Conservation (phyloP, 2,888 invertebrate species). For the Aphodius sticticus region DNA sequence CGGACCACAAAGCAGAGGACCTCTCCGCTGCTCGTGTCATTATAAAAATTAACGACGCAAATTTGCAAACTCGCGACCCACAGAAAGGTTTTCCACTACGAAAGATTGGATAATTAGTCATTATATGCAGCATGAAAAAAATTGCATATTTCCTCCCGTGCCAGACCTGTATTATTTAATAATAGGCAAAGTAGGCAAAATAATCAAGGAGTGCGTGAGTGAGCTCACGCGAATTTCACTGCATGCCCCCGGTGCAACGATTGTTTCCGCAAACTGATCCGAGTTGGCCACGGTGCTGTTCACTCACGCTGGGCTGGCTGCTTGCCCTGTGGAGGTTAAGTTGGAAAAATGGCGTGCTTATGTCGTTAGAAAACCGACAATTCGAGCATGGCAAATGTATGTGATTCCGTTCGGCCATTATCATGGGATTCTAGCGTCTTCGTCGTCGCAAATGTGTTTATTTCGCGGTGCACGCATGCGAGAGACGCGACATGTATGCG, state of each 20-base stretch:
- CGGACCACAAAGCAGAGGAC: background rate
- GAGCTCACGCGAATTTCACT: conserved; percentile 23
- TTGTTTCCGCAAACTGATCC: conserved; percentile 16
- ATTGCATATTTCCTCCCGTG: conserved; percentile 51
- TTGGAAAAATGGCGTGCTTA: conserved; percentile 38
- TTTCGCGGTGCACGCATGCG: background rate
- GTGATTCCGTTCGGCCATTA: conserved; percentile 35
- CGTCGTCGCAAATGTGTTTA: background rate
- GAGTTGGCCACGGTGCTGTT: background rate
- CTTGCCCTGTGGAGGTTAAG: conserved; percentile 10
- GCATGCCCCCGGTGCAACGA: background rate
- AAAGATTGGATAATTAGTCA: conserved; percentile 36
- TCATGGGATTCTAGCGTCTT: background rate
- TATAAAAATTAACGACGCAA: conserved; percentile 43
- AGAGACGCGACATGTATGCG: background rate
- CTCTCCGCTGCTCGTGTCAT: conserved; percentile 31
- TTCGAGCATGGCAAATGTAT: conserved; percentile 46
- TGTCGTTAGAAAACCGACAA: conserved; percentile 47
- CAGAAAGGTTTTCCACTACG: conserved; percentile 34
- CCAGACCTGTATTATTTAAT: conserved; percentile 47
- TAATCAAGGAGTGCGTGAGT: conserved; percentile 45
- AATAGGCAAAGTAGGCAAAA: conserved; percentile 46
- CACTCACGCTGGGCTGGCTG: conserved; percentile 31
- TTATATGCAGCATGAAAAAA: conserved; percentile 42
- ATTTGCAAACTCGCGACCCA: conserved; percentile 21